Percentiles rank a stretch among this genome's conserved stretches.
Evolutionary conservation across 2,888 invertebrate species (phyloP).

Genomic region (Plebejus argus): DNA sequence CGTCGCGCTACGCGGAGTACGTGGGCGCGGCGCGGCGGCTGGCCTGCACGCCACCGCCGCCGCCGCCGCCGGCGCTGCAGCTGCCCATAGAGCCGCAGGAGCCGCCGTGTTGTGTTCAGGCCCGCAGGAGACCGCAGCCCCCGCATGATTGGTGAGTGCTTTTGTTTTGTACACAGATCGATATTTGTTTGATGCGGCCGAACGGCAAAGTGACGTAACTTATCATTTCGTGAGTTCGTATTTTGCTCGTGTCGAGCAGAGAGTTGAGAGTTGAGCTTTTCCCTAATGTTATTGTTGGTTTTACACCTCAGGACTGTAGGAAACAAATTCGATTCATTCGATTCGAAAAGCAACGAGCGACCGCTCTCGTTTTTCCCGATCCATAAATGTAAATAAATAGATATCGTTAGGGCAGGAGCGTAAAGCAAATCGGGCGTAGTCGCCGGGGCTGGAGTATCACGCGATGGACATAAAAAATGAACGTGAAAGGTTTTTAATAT

Average conservation of each 20-base stretch:
- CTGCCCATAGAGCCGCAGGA: slow-evolving; percentile 74
- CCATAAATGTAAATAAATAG: slow-evolving; percentile 2
- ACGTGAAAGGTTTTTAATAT: slow-evolving; percentile 51
- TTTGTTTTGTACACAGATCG: slow-evolving; percentile 28
- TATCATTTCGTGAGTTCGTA: neutral
- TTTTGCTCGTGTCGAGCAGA: neutral
- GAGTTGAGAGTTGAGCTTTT: neutral
- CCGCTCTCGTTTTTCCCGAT: neutral
- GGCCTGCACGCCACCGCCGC: slow-evolving; percentile 76
- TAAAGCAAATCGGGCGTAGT: neutral
- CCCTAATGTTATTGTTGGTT: neutral
- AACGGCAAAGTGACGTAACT: slow-evolving; percentile 3
- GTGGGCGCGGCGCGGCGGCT: slow-evolving; percentile 83
- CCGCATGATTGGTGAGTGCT: slow-evolving; percentile 82
- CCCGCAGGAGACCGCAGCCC: slow-evolving; percentile 79
- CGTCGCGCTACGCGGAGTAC: slow-evolving; percentile 82
- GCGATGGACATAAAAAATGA: slow-evolving; percentile 37
- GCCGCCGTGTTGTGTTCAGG: slow-evolving; percentile 80
- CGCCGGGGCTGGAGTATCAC: neutral
- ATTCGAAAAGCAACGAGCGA: neutral
- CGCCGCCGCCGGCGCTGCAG: slow-evolving; percentile 73
- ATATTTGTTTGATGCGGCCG: slow-evolving; percentile 13
- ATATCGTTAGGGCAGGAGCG: neutral
- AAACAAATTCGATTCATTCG: neutral
- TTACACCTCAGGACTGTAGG: neutral